These are phyloP conservation scores for human DNA, from an alignment of 2,113 vertebrate genomes.

Conservation along the genomic window GRCh38 chr6:85737501-85738000, in stretches of 20 bases:
- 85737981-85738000: neutral
- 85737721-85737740: neutral
- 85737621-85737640: neutral
- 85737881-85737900: neutral
- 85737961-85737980: neutral
- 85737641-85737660: constrained; percentile 2
- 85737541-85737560: neutral
- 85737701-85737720: neutral
- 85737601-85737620: neutral
- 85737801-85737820: too few relatives aligned
- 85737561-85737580: neutral
- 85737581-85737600: neutral
- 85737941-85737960: neutral
- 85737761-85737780: neutral
- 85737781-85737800: neutral
- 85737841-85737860: neutral
- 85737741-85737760: neutral
- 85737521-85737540: neutral
- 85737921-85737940: neutral
- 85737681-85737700: neutral
- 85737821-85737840: neutral
- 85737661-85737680: neutral
- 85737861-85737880: neutral
- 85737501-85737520: neutral
- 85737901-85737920: neutral